A percentile compares a stretch with the other conserved stretches of the same genome.
These are phyloP conservation scores for Drosophila silvestris DNA, from an alignment of 2,888 invertebrate genomes.

Conservation along the genomic window DNA sequence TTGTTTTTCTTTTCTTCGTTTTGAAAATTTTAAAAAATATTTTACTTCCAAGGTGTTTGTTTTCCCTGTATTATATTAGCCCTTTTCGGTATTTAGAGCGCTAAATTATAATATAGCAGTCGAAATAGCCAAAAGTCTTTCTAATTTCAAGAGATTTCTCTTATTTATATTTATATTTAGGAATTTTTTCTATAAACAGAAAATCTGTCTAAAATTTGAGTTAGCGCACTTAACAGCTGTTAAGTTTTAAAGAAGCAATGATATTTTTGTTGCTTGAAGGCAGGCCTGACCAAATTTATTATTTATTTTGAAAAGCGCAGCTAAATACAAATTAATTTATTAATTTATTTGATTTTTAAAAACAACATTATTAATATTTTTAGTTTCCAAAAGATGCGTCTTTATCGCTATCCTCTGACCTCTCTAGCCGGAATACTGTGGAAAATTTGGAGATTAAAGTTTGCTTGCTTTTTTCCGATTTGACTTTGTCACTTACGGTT, in stretches of 20 bases:
- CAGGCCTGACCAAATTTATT: no score
- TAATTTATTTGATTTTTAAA: background rate
- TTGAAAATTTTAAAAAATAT: background rate
- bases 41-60: background rate
- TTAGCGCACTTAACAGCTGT: background rate
- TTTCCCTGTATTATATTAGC: background rate
- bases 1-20: no score
- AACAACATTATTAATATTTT: background rate
- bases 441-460: background rate
- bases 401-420: background rate
- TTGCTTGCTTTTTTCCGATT: background rate
- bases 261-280: no score
- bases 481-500: constrained; percentile 32
- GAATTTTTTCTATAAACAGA: no score
- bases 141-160: no score
- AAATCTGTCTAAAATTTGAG: background rate
- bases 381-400: background rate
- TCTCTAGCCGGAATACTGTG: constrained; percentile 42
- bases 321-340: background rate
- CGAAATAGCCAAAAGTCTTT: background rate
- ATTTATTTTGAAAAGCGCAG: background rate
- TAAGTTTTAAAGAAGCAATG: background rate
- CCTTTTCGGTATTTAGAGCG: background rate
- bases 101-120: no score
- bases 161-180: background rate